These are phyloP conservation scores for Rhineura floridana DNA, from an alignment of 2,113 vertebrate genomes.

Conservation along the genomic window DNA sequence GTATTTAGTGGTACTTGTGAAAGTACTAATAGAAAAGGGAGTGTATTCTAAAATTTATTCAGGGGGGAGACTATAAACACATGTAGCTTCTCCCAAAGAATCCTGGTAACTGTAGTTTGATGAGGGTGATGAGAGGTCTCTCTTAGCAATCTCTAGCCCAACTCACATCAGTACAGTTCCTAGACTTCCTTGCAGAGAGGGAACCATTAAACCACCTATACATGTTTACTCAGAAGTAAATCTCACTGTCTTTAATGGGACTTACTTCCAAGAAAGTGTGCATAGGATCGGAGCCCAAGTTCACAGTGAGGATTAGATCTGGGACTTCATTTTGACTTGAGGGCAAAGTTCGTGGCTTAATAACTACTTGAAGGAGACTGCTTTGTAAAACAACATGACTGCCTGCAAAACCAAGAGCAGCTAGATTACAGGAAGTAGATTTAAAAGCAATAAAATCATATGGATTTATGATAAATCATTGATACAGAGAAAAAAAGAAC, in stretches of 20 bases:
- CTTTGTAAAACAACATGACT: conserved; percentile 41
- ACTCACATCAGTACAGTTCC: not conserved
- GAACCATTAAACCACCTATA: not conserved
- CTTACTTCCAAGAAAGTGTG: not conserved
- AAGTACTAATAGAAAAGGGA: not conserved
- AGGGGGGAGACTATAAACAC: not conserved
- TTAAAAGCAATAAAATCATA: conserved; percentile 9
- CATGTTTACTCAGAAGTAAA: not conserved
- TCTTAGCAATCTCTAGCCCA: not conserved
- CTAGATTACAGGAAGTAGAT: no score
- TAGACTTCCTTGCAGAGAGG: not conserved
- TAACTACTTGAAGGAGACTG: not conserved
- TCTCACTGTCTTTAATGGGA: not conserved
- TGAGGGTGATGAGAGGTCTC: not conserved
- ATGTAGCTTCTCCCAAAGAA: not conserved
- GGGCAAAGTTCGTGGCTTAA: conserved; percentile 48
- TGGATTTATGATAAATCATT: conserved; percentile 35
- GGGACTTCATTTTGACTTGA: conserved; percentile 54
- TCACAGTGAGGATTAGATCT: not conserved
- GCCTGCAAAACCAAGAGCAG: not conserved
- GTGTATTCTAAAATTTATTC: conserved; percentile 23
- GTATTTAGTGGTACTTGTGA: not conserved
- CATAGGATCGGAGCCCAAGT: not conserved
- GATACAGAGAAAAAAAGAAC: conserved; percentile 42
- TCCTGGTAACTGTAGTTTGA: not conserved